Percentiles rank a stretch among this genome's conserved stretches.
phyloP scores from a whole-genome alignment of 2,888 invertebrate species.

The Scaeva pyrastri region DNA sequence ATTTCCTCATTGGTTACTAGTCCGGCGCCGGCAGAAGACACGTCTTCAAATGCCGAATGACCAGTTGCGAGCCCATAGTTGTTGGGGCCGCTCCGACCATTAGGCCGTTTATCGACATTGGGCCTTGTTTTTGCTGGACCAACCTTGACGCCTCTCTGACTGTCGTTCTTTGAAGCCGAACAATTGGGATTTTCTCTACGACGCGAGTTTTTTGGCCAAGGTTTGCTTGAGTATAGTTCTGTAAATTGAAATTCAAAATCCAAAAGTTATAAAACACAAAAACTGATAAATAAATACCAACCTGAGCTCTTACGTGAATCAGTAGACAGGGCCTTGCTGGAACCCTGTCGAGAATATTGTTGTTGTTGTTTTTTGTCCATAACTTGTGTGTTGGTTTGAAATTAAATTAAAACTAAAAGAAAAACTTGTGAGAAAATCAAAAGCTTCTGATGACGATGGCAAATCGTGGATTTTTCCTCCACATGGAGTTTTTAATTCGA shows the following conservation, averaged over 20 bases:
- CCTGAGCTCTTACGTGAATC: constrained; percentile 91
- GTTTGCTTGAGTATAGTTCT: constrained; percentile 81
- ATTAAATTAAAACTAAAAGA: constrained; percentile 78
- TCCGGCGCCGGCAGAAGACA: constrained; percentile 82
- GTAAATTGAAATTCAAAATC: not conserved
- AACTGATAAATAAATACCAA: constrained; percentile 81
- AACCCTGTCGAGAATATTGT: constrained; percentile 88
- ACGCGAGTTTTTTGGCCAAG: constrained; percentile 80
- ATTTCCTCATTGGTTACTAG: constrained; percentile 77
- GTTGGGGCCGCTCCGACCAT: constrained; percentile 84
- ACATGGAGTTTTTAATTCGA: constrained; percentile 82
- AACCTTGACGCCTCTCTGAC: constrained; percentile 87
- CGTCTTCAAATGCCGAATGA: constrained; percentile 72
- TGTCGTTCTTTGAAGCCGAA: constrained; percentile 86
- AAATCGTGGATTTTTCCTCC: constrained; percentile 81
- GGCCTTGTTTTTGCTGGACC: constrained; percentile 84
- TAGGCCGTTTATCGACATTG: constrained; percentile 87
- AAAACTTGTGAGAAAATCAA: constrained; percentile 66
- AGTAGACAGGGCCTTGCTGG: constrained; percentile 89
- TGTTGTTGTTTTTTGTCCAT: constrained; percentile 91
- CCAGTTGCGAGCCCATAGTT: constrained; percentile 82
- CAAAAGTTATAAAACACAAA: not conserved
- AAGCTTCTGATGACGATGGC: constrained; percentile 76
- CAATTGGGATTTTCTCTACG: constrained; percentile 84
- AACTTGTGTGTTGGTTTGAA: constrained; percentile 79